These are phyloP conservation scores for Neofelis nebulosa DNA, from an alignment of 2,113 vertebrate genomes.

Conservation along the genomic window DNA sequence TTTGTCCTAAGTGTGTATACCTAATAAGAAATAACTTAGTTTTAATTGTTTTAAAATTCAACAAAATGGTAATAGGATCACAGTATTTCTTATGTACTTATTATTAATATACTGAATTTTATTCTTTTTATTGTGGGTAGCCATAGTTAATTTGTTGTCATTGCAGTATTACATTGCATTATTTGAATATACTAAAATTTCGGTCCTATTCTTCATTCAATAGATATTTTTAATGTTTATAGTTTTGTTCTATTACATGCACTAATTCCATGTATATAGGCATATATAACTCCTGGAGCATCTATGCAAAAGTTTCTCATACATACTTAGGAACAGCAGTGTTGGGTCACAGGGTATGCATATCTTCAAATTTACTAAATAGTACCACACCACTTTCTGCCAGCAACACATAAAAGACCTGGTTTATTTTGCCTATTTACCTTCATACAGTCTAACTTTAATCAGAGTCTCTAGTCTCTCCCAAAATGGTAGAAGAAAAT, in stretches of 20 bases:
- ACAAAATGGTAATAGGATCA: not conserved
- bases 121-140: not conserved
- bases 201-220: not conserved
- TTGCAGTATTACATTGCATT: not conserved
- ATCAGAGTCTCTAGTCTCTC: conserved; percentile 3
- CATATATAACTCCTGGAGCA: not conserved
- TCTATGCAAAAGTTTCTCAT: not conserved
- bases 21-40: not conserved
- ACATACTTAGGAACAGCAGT: not conserved
- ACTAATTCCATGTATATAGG: not conserved
- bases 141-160: not conserved
- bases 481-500: not conserved
- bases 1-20: not conserved
- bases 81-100: not conserved
- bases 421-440: conserved; percentile 1
- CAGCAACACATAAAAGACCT: not conserved
- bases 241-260: not conserved
- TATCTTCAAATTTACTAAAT: conserved; percentile 9
- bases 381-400: not conserved
- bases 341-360: not conserved
- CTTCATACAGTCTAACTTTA: not conserved
- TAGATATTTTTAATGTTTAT: not conserved
- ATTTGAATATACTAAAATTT: not conserved
- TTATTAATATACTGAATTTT: not conserved
- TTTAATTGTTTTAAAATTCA: not conserved